Conservation (phyloP, 2,888 invertebrate genomes). For the Parnassius orleans region DNA sequence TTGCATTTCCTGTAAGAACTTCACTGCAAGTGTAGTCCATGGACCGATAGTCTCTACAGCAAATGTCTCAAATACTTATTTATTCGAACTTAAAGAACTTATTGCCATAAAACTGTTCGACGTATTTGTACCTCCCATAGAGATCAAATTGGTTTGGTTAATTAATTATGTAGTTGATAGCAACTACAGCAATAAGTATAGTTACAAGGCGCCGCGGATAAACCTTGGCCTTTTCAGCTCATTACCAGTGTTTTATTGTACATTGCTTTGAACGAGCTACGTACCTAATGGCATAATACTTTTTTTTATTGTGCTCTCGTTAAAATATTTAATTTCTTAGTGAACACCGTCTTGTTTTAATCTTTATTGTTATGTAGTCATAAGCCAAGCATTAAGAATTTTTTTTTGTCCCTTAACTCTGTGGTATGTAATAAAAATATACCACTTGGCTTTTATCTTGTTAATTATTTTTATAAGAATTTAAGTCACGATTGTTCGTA, state of each 20-base stretch:
- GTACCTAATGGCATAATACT: constrained; percentile 4
- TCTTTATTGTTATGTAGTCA: background rate
- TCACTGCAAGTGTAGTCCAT: too few relatives aligned
- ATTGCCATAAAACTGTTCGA: background rate
- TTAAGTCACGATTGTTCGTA: too few relatives aligned
- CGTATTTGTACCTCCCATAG: background rate
- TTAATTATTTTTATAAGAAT: background rate
- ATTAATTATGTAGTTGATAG: constrained; percentile 28
- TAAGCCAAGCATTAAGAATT: background rate
- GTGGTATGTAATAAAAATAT: too few relatives aligned
- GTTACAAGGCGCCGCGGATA: constrained; percentile 16
- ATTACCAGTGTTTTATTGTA: constrained; percentile 33
- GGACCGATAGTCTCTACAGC: too few relatives aligned
- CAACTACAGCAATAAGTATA: constrained; percentile 21
- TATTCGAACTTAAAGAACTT: constrained; percentile 1
- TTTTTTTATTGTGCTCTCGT: background rate
- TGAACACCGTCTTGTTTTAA: background rate
- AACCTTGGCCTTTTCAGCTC: constrained; percentile 46
- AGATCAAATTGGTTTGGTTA: constrained; percentile 13
- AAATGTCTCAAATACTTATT: too few relatives aligned
- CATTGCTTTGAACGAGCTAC: constrained; percentile 31
- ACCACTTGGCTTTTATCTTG: background rate
- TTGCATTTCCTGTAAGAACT: too few relatives aligned
- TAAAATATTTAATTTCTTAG: constrained; percentile 3
- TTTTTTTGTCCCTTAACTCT: too few relatives aligned